Percentiles rank a stretch among this genome's conserved stretches.
Evolutionary conservation across 2,888 invertebrate species (phyloP).

Genomic region (Cephonodes hylas): DNA sequence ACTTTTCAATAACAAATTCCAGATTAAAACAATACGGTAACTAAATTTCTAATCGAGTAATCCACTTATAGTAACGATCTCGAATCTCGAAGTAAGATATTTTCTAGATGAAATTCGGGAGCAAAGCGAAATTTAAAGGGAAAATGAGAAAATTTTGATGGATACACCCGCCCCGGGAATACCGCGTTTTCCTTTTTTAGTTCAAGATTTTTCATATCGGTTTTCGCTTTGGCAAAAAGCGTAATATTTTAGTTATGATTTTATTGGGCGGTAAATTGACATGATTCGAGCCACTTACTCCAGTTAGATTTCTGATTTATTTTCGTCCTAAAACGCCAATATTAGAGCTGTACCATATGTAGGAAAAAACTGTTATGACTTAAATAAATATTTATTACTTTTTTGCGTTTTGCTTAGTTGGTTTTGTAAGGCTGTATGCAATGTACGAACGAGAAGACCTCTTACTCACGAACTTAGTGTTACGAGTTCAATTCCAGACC

Average conservation of each 20-base stretch:
- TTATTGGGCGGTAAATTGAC: neutral
- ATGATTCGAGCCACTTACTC: neutral
- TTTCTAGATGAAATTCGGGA: conserved; percentile 23
- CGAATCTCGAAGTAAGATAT: conserved; percentile 11
- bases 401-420: too few species aligned
- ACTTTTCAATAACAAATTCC: neutral
- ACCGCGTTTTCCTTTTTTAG: neutral
- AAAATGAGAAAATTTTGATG: conserved; percentile 32
- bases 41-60: neutral
- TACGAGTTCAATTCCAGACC: too few species aligned
- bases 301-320: neutral
- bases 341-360: too few species aligned
- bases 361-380: too few species aligned
- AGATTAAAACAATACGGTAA: neutral
- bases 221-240: conserved; percentile 4
- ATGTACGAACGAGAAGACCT: too few species aligned
- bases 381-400: too few species aligned
- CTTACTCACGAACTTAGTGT: too few species aligned
- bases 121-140: conserved; percentile 28
- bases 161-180: conserved; percentile 20
- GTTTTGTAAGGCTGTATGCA: too few species aligned
- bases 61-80: neutral
- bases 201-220: conserved; percentile 6
- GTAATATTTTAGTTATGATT: neutral
- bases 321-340: too few species aligned